Evolutionary conservation across 2,797 vertebrate genomes (phyloP).

Genomic region (Sarcoramphus papa): DNA sequence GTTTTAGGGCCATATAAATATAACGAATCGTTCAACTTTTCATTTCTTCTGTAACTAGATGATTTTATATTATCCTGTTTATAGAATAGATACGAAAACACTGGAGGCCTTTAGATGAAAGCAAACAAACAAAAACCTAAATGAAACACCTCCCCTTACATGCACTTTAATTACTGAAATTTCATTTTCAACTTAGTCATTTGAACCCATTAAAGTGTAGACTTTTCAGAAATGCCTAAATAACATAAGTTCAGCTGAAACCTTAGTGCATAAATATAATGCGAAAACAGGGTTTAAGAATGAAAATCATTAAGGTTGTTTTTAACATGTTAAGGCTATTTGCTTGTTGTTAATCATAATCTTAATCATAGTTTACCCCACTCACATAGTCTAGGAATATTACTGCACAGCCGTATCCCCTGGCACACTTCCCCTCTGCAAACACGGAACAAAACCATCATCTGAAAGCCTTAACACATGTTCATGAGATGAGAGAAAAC

Average conservation of each 20-base stretch:
- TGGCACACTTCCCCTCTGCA: background rate
- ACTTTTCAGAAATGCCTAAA: slow-evolving; percentile 28
- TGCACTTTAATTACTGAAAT: slow-evolving; percentile 50
- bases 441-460: background rate
- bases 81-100: slow-evolving; percentile 46
- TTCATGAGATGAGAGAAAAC: background rate
- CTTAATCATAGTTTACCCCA: background rate
- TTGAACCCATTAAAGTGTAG: slow-evolving; percentile 30
- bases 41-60: slow-evolving; percentile 55
- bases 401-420: background rate
- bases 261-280: background rate
- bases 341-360: background rate
- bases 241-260: background rate
- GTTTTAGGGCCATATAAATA: slow-evolving; percentile 52
- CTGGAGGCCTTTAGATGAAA: slow-evolving; percentile 61
- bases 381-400: background rate
- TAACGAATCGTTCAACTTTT: slow-evolving; percentile 48
- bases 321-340: background rate
- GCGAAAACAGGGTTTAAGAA: background rate
- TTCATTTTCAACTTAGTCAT: slow-evolving; percentile 40
- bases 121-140: slow-evolving; percentile 59
- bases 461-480: background rate
- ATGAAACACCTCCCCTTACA: slow-evolving; percentile 56
- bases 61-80: slow-evolving; percentile 59
- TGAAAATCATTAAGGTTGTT: background rate